Evolutionary conservation across 1,140 invertebrate species (phyloP), one percentile per base, ranked within the genome.

Genomic region (Drosophila saltans): DNA sequence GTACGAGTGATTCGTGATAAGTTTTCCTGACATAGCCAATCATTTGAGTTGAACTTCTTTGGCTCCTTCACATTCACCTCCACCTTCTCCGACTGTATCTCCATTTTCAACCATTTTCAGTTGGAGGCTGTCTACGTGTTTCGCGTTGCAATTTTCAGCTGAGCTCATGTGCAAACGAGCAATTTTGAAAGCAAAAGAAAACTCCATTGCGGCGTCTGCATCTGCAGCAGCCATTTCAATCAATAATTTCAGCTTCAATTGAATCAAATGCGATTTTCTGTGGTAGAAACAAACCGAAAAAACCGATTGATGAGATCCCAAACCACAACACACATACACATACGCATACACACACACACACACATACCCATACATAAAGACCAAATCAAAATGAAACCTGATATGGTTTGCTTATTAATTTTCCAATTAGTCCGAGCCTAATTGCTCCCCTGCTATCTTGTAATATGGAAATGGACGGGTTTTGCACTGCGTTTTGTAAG

Each of bases 151-250:
- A 86, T 86, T 80, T 88, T 76, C 83, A 86, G 83, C 83, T 83
- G 83, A 88, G 82, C 82, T 86, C 83, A 88, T 86, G 82, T 82
- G 82, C 83, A 80, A 86, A 83, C 80, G 83, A 88, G 69, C 64
- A 63, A 73, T 79, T 85, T 78, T 82, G 41, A 72, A 71, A 57
- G 59, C 61, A 60, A 65, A 61, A 81, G 66, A 65, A 69, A 74
- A 70, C 45, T 69, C 26, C 16, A 45, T 10, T 72, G 66, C 66
- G 75, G 61, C 74, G 69, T 59, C 43, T 83, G 76, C 66, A 57
- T 43, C 63, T 57, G 48, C 33, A 57, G 24, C 63, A 65, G 39
- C 65, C 66, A 52, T 72, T 81, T 86, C 83, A 86, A 88, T 86
- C 82, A 86, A 86, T 78, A 77, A 80, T 77, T 81, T 77, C 69